These are phyloP conservation scores for Shinisaurus crocodilurus DNA, from an alignment of 2,113 vertebrate genomes.

Conservation along the genomic window DNA sequence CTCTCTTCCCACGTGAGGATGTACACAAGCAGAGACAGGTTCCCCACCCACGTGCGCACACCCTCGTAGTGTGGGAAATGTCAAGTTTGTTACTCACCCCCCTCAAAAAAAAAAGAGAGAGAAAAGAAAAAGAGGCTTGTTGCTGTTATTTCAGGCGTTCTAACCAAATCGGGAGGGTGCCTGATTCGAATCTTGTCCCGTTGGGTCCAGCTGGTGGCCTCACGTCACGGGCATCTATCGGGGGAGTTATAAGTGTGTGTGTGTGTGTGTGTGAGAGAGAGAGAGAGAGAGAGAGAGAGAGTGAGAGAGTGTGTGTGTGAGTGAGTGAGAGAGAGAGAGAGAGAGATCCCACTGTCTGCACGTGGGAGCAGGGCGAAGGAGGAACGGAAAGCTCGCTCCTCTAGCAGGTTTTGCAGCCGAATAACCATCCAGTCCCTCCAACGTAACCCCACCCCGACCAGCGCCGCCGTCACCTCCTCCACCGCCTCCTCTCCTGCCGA, in stretches of 20 bases:
- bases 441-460: background rate
- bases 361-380: background rate
- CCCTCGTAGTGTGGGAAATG: background rate
- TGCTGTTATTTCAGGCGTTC: background rate
- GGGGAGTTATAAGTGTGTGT: background rate
- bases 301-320: no score
- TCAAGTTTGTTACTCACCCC: no score
- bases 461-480: background rate
- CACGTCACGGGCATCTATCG: background rate
- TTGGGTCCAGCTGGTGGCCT: background rate
- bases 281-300: no score
- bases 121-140: no score
- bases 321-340: no score
- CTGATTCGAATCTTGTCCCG: no score
- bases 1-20: background rate
- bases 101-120: no score
- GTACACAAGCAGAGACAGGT: background rate
- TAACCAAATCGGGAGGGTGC: background rate
- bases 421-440: background rate
- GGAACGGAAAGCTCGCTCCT: background rate
- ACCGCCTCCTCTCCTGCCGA: background rate
- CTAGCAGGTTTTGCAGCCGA: background rate
- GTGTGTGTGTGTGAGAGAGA: no score
- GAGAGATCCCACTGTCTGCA: background rate
- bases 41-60: background rate